Percentiles rank a stretch among this genome's conserved stretches.
These are phyloP conservation scores for Piprites chloris DNA, from an alignment of 2,113 vertebrate genomes.

Conservation along the genomic window DNA sequence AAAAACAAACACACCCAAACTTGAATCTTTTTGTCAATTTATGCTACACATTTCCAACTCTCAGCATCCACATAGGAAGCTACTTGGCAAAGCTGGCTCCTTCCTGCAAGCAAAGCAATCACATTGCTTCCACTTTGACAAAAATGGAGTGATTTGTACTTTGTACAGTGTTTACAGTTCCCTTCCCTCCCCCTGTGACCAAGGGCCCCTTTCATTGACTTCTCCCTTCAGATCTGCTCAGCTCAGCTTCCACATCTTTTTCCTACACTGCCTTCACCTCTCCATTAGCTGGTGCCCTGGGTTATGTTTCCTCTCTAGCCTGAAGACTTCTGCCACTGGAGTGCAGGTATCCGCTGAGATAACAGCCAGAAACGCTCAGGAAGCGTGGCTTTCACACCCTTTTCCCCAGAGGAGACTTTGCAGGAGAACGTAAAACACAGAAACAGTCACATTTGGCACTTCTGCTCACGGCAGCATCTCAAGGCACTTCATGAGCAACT, in stretches of 20 bases:
- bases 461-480: neutral
- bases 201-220: neutral
- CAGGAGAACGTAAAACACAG: constrained; percentile 5
- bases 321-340: neutral
- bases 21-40: constrained; percentile 26
- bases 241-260: neutral
- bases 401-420: neutral
- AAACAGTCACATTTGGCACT: neutral
- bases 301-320: constrained; percentile 6
- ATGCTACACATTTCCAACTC: constrained; percentile 4
- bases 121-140: neutral
- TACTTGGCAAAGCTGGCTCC: neutral
- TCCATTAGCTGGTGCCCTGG: neutral
- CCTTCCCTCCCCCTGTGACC: neutral
- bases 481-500: neutral
- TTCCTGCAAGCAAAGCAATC: neutral
- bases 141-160: neutral
- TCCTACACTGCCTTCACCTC: neutral
- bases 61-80: constrained; percentile 27
- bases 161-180: neutral
- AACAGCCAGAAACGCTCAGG: neutral
- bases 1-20: constrained; percentile 36
- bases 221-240: neutral
- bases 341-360: neutral
- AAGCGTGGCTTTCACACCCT: constrained; percentile 5